Percentiles rank a stretch among this genome's conserved stretches.
phyloP scores from a whole-genome alignment of 2,797 vertebrate species.

The Hemibagrus guttatus region DNA sequence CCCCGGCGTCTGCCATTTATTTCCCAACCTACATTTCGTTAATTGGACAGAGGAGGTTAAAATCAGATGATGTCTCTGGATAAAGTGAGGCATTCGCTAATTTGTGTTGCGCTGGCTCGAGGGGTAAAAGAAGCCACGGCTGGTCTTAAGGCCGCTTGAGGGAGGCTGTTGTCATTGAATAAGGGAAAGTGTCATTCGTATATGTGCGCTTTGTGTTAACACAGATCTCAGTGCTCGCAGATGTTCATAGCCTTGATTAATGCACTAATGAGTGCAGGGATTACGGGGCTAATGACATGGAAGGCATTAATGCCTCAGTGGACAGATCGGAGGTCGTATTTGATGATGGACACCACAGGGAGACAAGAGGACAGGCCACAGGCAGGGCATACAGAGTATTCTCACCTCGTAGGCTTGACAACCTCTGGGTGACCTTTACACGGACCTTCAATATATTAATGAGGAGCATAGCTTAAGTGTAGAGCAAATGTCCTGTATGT shows the following conservation, averaged over 20 bases:
- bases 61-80: conserved; percentile 74
- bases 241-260: conserved; percentile 59
- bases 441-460: conserved; percentile 9
- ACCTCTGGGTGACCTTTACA: conserved; percentile 23
- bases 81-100: conserved; percentile 68
- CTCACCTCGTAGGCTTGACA: conserved; percentile 19
- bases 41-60: conserved; percentile 80
- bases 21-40: conserved; percentile 82
- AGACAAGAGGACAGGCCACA: conserved; percentile 36
- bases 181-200: conserved; percentile 58
- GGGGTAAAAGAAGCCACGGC: conserved; percentile 50
- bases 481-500: neutral
- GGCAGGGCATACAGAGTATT: conserved; percentile 16
- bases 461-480: neutral
- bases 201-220: conserved; percentile 40
- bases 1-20: conserved; percentile 80
- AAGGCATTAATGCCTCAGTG: conserved; percentile 51
- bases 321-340: conserved; percentile 50
- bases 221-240: conserved; percentile 48
- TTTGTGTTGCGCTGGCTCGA: conserved; percentile 65
- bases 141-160: conserved; percentile 53
- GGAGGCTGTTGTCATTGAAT: conserved; percentile 53
- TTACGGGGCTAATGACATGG: conserved; percentile 56
- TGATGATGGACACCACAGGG: conserved; percentile 41
- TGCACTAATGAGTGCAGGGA: conserved; percentile 56